Evolutionary conservation across 2,797 vertebrate genomes (phyloP).

Genomic region (Micrastur ruficollis): DNA sequence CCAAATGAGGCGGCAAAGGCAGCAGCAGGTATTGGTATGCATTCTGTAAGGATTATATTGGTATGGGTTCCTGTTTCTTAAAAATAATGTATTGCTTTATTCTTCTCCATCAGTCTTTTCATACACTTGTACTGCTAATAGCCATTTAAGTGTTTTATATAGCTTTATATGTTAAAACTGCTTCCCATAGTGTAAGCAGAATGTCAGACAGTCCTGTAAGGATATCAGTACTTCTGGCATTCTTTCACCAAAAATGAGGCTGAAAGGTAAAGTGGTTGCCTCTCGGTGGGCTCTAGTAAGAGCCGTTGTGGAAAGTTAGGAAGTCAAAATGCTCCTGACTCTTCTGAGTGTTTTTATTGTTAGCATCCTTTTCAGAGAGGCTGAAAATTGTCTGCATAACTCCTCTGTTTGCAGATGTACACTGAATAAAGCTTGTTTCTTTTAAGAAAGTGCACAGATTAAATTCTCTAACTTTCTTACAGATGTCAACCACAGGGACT

Average conservation of each 20-base stretch:
- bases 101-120: not conserved
- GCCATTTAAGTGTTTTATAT: not conserved
- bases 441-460: slow-evolving; percentile 30
- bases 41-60: not conserved
- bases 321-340: not conserved
- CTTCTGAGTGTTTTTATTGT: not conserved
- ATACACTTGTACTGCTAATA: not conserved
- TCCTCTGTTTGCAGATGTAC: not conserved
- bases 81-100: not conserved
- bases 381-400: not conserved
- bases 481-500: slow-evolving; percentile 43
- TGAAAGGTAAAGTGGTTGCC: not conserved
- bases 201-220: not conserved
- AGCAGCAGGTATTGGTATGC: slow-evolving; percentile 75
- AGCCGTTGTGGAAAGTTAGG: not conserved
- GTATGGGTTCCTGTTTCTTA: not conserved
- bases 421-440: slow-evolving; percentile 17
- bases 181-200: not conserved
- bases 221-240: not conserved
- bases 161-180: not conserved
- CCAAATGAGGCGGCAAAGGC: slow-evolving; percentile 83
- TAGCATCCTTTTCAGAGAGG: not conserved
- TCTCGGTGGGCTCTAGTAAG: not conserved
- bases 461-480: slow-evolving; percentile 24
- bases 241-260: not conserved